phyloP scores from a whole-genome alignment of 2,113 vertebrate genomes.

The Saccopteryx leptura region DNA sequence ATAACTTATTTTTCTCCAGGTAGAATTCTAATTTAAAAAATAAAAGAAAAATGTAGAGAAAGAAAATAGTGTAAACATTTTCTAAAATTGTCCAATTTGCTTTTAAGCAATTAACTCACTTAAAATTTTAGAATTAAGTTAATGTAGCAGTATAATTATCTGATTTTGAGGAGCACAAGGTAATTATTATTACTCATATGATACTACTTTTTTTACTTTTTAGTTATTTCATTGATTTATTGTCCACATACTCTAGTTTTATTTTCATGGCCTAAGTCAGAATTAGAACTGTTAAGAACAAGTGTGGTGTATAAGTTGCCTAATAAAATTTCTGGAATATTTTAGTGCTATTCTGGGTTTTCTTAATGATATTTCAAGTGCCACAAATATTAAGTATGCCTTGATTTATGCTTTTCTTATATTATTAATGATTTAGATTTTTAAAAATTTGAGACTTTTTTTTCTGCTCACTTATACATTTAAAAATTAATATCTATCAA shows the following conservation, averaged over 20 bases:
- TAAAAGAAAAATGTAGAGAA: slow-evolving; percentile 41
- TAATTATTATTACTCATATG: neutral
- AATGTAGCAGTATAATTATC: neutral
- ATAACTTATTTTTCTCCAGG: slow-evolving; percentile 38
- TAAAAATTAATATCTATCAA: slow-evolving; percentile 28
- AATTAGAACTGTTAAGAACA: neutral
- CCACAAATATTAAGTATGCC: neutral
- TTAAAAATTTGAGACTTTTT: neutral
- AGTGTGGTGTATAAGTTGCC: neutral
- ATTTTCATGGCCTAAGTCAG: neutral
- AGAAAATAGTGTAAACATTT: slow-evolving; percentile 31
- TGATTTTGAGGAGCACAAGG: slow-evolving; percentile 36
- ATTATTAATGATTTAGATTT: slow-evolving; percentile 2
- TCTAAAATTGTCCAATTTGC: slow-evolving; percentile 32
- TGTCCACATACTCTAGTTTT: neutral
- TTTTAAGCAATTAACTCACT: neutral
- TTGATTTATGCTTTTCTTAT: slow-evolving; percentile 22
- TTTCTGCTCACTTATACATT: neutral
- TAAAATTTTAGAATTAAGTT: slow-evolving; percentile 56
- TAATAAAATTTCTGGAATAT: slow-evolving; percentile 32
- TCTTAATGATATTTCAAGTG: slow-evolving; percentile 36
- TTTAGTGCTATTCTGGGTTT: neutral
- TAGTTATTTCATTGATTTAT: slow-evolving; percentile 36
- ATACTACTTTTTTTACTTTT: neutral
- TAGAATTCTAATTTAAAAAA: slow-evolving; percentile 49